These are phyloP conservation scores for Periparus ater DNA, from an alignment of 2,797 vertebrate genomes.

Conservation along the genomic window DNA sequence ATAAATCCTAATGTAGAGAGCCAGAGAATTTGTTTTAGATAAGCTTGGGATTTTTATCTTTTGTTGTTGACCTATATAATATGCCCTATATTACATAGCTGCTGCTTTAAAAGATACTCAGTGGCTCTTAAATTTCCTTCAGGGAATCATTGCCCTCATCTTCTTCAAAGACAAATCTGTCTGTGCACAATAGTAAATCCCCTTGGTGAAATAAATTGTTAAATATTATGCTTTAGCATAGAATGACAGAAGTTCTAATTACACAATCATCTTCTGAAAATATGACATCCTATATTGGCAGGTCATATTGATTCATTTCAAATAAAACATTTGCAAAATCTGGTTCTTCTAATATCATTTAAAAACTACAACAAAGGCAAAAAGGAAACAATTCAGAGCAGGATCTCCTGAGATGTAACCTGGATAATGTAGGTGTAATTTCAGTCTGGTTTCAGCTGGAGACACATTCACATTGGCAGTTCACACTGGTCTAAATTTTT, in stretches of 20 bases:
- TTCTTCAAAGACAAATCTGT: slow-evolving; percentile 33
- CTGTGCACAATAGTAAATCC: background rate
- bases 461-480: background rate
- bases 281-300: background rate
- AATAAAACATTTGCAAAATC: background rate
- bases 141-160: slow-evolving; percentile 27
- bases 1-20: background rate
- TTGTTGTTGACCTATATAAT: slow-evolving; percentile 15
- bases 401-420: background rate
- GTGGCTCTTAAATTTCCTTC: slow-evolving; percentile 28
- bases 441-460: background rate
- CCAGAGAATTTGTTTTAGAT: background rate
- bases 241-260: background rate
- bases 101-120: background rate
- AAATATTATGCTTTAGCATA: background rate
- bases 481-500: background rate
- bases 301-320: background rate
- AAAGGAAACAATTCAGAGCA: background rate
- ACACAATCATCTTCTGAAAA: background rate
- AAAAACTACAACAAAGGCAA: background rate
- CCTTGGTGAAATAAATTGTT: background rate
- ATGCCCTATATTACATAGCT: background rate
- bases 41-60: background rate
- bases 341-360: background rate
- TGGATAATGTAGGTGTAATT: background rate